phyloP scores from a whole-genome alignment of 2,113 vertebrate genomes.

The Lathamus discolor region DNA sequence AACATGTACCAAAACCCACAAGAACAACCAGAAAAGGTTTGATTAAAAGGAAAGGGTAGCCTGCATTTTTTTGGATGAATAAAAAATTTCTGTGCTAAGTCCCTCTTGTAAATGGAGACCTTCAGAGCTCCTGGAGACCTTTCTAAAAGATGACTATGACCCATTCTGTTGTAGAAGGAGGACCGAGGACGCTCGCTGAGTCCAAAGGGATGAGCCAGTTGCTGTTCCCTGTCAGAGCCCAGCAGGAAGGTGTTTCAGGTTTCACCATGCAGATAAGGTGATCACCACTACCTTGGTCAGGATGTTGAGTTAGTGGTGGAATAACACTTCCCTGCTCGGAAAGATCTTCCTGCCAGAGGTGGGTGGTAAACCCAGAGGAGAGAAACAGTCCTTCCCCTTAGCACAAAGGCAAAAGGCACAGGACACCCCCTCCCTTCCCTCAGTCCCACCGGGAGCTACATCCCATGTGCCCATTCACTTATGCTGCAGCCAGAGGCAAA shows the following conservation, averaged over 20 bases:
- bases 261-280: neutral
- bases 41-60: neutral
- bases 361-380: neutral
- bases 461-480: fast-evolving
- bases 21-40: neutral
- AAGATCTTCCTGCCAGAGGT: neutral
- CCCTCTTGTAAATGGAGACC: neutral
- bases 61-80: neutral
- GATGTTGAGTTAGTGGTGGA: neutral
- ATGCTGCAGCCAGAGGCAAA: neutral
- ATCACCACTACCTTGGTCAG: neutral
- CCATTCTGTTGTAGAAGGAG: neutral
- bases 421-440: too few species aligned
- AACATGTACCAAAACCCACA: neutral
- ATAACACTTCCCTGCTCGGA: neutral
- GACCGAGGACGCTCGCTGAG: neutral
- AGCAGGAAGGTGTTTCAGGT: neutral
- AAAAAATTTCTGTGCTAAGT: neutral
- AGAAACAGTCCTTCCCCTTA: neutral
- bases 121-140: neutral
- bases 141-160: neutral
- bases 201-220: neutral
- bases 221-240: fast-evolving
- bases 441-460: neutral
- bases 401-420: neutral